These are phyloP conservation scores for Eubucco bourcierii DNA, from an alignment of 2,113 vertebrate genomes.

Conservation along the genomic window DNA sequence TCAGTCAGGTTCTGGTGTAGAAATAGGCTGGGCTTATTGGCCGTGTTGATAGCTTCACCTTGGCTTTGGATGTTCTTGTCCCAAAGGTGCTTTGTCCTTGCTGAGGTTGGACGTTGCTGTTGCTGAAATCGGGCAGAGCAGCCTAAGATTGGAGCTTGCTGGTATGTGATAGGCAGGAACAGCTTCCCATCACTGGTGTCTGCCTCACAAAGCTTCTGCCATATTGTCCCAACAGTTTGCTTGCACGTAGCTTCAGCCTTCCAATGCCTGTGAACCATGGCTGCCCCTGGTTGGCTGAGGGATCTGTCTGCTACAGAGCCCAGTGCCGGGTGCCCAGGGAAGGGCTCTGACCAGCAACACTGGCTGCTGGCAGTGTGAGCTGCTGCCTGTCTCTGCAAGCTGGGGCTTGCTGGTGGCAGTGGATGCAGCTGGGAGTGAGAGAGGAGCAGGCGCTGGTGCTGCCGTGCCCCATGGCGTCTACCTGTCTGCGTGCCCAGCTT, in stretches of 20 bases:
- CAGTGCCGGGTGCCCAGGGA: fast-evolving
- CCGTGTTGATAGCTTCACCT: background rate
- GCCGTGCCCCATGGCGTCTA: slow-evolving; percentile 25
- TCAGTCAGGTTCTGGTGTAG: background rate
- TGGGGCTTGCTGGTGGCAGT: background rate
- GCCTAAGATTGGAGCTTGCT: background rate
- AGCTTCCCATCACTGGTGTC: background rate
- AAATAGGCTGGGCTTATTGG: background rate
- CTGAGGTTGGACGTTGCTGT: background rate
- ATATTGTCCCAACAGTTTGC: fast-evolving
- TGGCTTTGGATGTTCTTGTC: background rate
- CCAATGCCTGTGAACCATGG: fast-evolving
- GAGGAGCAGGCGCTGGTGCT: background rate
- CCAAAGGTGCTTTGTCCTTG: background rate
- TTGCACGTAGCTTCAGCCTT: background rate
- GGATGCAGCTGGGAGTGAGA: background rate
- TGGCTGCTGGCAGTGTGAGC: fast-evolving
- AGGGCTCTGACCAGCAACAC: fast-evolving
- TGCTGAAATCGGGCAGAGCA: background rate
- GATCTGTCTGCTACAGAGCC: fast-evolving
- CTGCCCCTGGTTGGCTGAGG: background rate
- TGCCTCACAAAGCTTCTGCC: background rate
- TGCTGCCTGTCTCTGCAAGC: background rate
- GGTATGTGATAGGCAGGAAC: background rate
- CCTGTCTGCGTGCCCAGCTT: background rate